Evolutionary conservation across 2,113 vertebrate species (phyloP).

Genomic region (Calyptommatus sinebrachiatus): DNA sequence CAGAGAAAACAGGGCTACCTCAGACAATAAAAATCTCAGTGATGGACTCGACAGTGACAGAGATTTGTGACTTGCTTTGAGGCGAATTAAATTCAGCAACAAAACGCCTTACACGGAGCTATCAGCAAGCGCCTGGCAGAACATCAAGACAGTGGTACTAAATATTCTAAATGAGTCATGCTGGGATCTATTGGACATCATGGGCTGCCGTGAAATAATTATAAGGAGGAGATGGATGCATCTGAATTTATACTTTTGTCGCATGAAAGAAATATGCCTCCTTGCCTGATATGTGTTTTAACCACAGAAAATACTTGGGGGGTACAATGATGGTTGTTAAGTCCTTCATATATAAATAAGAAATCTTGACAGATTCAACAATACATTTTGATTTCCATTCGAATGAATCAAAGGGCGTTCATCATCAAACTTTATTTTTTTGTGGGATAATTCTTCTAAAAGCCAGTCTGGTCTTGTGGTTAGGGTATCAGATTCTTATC

Average conservation of each 20-base stretch:
- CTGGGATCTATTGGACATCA: constrained; percentile 35
- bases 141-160: constrained; percentile 48
- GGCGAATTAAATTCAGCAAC: constrained; percentile 50
- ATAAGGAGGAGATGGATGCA: constrained; percentile 31
- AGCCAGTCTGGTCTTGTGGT: no score
- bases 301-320: background rate
- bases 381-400: background rate
- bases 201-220: constrained; percentile 38
- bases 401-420: background rate
- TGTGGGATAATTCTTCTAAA: background rate
- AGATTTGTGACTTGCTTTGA: constrained; percentile 53
- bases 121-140: constrained; percentile 54
- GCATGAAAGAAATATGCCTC: constrained; percentile 23
- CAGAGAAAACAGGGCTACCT: constrained; percentile 33
- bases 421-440: background rate
- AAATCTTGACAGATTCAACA: background rate
- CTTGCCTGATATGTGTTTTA: constrained; percentile 1
- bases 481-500: no score
- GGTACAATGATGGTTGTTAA: background rate
- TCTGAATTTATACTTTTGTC: constrained; percentile 9
- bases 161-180: constrained; percentile 45
- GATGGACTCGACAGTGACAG: constrained; percentile 42
- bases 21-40: constrained; percentile 39
- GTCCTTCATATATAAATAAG: background rate
- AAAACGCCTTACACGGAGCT: constrained; percentile 48